Conservation (phyloP, 2,888 invertebrate species). For the Dicycla oo region DNA sequence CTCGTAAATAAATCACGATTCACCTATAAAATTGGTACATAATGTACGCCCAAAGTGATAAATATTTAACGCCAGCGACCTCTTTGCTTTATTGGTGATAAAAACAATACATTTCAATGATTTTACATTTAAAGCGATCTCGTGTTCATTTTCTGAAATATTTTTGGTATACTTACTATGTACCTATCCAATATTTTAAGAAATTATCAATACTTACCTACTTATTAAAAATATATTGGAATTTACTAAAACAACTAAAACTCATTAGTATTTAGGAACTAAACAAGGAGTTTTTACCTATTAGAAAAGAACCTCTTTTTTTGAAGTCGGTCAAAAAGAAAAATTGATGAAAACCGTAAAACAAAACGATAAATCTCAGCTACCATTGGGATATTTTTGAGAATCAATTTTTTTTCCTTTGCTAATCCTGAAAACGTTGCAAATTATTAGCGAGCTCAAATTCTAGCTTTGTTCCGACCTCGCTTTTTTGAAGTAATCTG, state of each 20-base stretch:
- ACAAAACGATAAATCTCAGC: background rate
- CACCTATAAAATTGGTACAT: constrained; percentile 60
- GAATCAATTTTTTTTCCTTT: background rate
- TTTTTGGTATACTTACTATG: background rate
- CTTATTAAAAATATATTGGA: background rate
- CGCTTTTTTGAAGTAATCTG: constrained; percentile 27
- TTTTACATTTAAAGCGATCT: constrained; percentile 28
- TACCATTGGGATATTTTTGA: too few relatives aligned
- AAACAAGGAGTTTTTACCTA: background rate
- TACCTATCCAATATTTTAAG: too few relatives aligned
- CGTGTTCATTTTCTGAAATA: background rate
- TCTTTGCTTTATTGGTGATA: constrained; percentile 52
- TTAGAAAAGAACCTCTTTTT: too few relatives aligned
- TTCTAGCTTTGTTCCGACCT: constrained; percentile 2
- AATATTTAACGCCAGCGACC: constrained; percentile 63
- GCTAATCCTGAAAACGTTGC: background rate
- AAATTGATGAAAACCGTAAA: background rate
- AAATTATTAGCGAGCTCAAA: constrained; percentile 20
- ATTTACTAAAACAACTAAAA: background rate
- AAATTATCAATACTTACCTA: too few relatives aligned
- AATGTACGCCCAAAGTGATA: constrained; percentile 57
- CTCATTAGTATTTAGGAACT: too few relatives aligned
- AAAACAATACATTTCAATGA: constrained; percentile 39
- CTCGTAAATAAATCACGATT: constrained; percentile 70
- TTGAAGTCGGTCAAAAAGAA: too few relatives aligned